Percentiles rank a stretch among this genome's conserved stretches.
These are phyloP conservation scores for Drosophila lini DNA, from an alignment of 1,140 invertebrate genomes.

Conservation along the genomic window DNA sequence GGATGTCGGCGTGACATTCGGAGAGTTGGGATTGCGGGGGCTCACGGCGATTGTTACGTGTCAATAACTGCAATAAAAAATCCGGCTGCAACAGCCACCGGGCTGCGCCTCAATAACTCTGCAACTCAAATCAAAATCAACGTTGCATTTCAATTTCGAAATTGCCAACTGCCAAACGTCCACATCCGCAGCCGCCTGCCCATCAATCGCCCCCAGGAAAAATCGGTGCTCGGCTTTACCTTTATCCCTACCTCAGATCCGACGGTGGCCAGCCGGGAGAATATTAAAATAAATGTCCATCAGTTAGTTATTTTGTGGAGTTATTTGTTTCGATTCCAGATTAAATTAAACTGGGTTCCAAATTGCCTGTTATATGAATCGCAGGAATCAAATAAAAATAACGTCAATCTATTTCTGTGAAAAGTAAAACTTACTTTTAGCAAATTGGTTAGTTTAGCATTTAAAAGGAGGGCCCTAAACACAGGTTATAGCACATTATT, in stretches of 20 bases:
- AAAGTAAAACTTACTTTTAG: background rate
- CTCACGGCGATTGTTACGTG: constrained; percentile 75
- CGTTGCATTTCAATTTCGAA: constrained; percentile 81
- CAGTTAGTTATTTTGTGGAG: constrained; percentile 44
- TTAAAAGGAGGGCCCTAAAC: background rate
- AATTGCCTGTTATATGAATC: constrained; percentile 54
- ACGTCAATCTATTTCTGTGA: background rate
- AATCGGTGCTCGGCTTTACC: constrained; percentile 5
- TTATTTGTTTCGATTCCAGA: constrained; percentile 50
- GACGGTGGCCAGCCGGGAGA: constrained; percentile 14
- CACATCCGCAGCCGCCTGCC: constrained; percentile 23
- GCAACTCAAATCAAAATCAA: constrained; percentile 74
- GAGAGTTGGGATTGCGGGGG: constrained; percentile 14
- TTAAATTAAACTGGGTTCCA: constrained; percentile 73
- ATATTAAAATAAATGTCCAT: constrained; percentile 78
- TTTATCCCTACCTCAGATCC: constrained; percentile 8
- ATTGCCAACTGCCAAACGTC: constrained; percentile 54
- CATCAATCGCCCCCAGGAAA: constrained; percentile 50
- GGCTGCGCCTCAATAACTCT: constrained; percentile 73
- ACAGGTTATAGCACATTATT: background rate
- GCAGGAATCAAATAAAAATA: background rate
- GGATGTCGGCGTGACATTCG: constrained; percentile 53
- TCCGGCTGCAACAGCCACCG: constrained; percentile 40
- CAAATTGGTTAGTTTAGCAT: background rate
- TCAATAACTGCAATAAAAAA: constrained; percentile 81